These are phyloP conservation scores for Euglossa dilemma DNA, from an alignment of 1,140 invertebrate genomes.

Conservation along the genomic window DNA sequence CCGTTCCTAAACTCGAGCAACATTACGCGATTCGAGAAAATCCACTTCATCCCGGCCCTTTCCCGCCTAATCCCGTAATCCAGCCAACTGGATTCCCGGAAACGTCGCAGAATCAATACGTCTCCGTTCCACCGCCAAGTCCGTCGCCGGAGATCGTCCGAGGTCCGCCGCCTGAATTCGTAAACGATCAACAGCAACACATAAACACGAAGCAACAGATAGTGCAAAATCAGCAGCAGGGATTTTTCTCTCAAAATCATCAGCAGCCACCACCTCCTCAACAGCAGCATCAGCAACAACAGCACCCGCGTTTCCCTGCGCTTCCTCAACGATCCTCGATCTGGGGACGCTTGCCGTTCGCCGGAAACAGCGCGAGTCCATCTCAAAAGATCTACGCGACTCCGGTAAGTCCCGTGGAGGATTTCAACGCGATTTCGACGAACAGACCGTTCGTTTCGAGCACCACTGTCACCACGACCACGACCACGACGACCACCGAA, in stretches of 20 bases:
- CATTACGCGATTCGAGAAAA: slow-evolving; percentile 84
- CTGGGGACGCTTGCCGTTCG: slow-evolving; percentile 72
- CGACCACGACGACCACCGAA: slow-evolving; percentile 63
- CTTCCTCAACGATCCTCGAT: slow-evolving; percentile 63
- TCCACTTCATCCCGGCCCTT: slow-evolving; percentile 79
- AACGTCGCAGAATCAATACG: slow-evolving; percentile 59
- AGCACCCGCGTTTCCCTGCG: slow-evolving; percentile 20
- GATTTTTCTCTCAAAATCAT: slow-evolving; percentile 70
- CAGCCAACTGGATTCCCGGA: slow-evolving; percentile 60
- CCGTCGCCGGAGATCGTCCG: slow-evolving; percentile 47
- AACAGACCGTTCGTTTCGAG: slow-evolving; percentile 52
- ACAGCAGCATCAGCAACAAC: slow-evolving; percentile 37
- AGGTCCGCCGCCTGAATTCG: slow-evolving; percentile 50
- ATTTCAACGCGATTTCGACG: slow-evolving; percentile 57
- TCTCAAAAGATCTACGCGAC: slow-evolving; percentile 79
- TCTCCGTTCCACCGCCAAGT: slow-evolving; percentile 69
- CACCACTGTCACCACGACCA: slow-evolving; percentile 61
- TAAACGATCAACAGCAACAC: slow-evolving; percentile 65
- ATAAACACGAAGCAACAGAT: slow-evolving; percentile 70
- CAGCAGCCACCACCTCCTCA: slow-evolving; percentile 46
- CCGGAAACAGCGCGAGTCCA: slow-evolving; percentile 48
- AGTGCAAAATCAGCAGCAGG: slow-evolving; percentile 67
- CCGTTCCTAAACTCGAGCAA: slow-evolving; percentile 89
- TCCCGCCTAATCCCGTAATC: slow-evolving; percentile 73
- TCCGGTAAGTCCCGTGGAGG: slow-evolving; percentile 68